Conservation (phyloP, 1,140 invertebrate genomes). For the Tyrophagus putrescentiae region DNA sequence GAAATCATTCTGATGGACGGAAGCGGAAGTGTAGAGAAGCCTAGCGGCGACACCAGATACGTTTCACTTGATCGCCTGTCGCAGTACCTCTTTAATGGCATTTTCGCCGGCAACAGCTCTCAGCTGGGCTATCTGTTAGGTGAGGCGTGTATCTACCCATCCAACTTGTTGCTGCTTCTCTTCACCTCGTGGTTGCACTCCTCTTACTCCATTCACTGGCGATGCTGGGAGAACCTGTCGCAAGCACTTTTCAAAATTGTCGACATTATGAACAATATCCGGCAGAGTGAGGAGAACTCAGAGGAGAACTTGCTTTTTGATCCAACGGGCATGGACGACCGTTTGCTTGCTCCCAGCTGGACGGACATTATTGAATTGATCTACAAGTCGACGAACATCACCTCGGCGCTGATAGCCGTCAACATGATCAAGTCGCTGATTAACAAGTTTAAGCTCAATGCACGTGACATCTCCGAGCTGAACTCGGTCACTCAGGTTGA, state of each 20-base stretch:
- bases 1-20: conserved; percentile 16
- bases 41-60: conserved; percentile 18
- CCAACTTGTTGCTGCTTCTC: conserved; percentile 14
- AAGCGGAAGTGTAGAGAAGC: not conserved
- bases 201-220: conserved; percentile 11
- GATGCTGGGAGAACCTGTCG: conserved; percentile 24
- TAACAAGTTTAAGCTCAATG: not conserved
- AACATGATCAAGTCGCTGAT: conserved; percentile 26
- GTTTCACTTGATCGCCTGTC: conserved; percentile 1
- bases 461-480: not conserved
- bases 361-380: conserved; percentile 30
- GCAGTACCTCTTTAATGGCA: conserved; percentile 23
- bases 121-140: conserved; percentile 3
- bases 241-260: not conserved
- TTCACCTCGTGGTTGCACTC: conserved; percentile 19
- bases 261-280: not conserved
- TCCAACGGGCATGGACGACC: not conserved
- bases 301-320: not conserved
- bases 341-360: conserved; percentile 32
- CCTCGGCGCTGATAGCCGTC: conserved; percentile 30
- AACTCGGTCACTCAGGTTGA: conserved; percentile 13
- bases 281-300: not conserved
- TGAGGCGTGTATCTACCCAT: not conserved
- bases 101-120: conserved; percentile 13
- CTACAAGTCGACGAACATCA: conserved; percentile 29